These are phyloP conservation scores for Campoplex nolae DNA, from an alignment of 2,888 invertebrate species.

Conservation along the genomic window DNA sequence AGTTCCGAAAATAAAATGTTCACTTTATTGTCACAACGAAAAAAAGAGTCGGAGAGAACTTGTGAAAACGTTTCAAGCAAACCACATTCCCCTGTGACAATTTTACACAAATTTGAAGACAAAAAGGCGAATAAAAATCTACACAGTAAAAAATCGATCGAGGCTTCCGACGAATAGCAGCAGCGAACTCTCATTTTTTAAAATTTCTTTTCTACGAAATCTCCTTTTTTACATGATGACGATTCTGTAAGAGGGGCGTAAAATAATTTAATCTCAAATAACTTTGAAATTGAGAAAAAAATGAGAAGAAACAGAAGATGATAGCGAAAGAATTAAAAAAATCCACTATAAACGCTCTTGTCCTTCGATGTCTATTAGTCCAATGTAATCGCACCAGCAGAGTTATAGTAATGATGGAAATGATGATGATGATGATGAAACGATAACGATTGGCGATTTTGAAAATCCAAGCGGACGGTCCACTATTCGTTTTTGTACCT, in stretches of 20 bases:
- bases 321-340: slow-evolving; percentile 19
- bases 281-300: slow-evolving; percentile 23
- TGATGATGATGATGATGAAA: slow-evolving; percentile 30
- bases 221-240: slow-evolving; percentile 22
- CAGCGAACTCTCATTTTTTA: slow-evolving; percentile 15
- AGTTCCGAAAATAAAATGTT: background rate
- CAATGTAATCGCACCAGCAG: slow-evolving; percentile 65
- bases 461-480: slow-evolving; percentile 25
- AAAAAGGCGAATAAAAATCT: background rate
- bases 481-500: slow-evolving; percentile 26
- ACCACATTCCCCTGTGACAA: background rate
- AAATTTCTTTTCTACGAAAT: slow-evolving; percentile 31
- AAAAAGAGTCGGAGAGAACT: slow-evolving; percentile 1
- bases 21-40: background rate
- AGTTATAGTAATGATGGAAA: slow-evolving; percentile 48
- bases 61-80: slow-evolving; percentile 47
- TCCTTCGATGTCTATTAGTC: slow-evolving; percentile 71
- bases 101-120: background rate
- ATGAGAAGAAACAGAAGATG: slow-evolving; percentile 1
- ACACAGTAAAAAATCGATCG: slow-evolving; percentile 31
- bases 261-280: slow-evolving; percentile 39
- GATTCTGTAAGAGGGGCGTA: background rate
- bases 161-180: slow-evolving; percentile 52
- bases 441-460: slow-evolving; percentile 43
- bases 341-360: slow-evolving; percentile 64